These are phyloP conservation scores for Caenorhabditis sp. DNA, from an alignment of 2,888 invertebrate species.

Conservation along the genomic window DNA sequence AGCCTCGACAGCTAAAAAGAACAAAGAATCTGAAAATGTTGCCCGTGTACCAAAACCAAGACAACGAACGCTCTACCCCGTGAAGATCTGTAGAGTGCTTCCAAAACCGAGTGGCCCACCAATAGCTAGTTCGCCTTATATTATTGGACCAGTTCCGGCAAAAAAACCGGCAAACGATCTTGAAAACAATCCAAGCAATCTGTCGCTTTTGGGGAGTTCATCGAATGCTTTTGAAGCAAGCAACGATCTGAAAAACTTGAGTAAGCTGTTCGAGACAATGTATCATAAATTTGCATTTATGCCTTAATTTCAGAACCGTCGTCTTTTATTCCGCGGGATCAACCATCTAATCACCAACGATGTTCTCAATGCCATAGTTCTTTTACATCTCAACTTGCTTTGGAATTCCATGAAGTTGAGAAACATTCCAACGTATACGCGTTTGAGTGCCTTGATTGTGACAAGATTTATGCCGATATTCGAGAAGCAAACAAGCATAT, in stretches of 20 bases:
- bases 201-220: neutral
- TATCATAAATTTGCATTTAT: too few species aligned
- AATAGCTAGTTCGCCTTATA: neutral
- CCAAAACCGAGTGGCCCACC: neutral
- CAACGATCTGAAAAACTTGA: neutral
- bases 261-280: too few species aligned
- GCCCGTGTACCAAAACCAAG: neutral
- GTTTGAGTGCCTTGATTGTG: conserved; percentile 10
- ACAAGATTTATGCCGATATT: conserved; percentile 5
- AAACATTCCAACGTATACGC: conserved; percentile 13
- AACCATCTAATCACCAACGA: conserved; percentile 5
- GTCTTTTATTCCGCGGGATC: conserved; percentile 15
- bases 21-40: too few species aligned
- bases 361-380: conserved; percentile 10
- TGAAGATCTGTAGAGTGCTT: conserved; percentile 10
- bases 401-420: conserved; percentile 44
- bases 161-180: neutral
- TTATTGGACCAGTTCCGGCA: neutral
- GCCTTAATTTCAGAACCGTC: conserved; percentile 20
- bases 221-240: neutral
- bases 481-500: conserved; percentile 5
- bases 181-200: neutral
- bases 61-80: conserved; percentile 7
- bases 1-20: too few species aligned
- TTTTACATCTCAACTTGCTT: conserved; percentile 17